Conservation (phyloP, 2,797 vertebrate species). For the Darevskia mixta region DNA sequence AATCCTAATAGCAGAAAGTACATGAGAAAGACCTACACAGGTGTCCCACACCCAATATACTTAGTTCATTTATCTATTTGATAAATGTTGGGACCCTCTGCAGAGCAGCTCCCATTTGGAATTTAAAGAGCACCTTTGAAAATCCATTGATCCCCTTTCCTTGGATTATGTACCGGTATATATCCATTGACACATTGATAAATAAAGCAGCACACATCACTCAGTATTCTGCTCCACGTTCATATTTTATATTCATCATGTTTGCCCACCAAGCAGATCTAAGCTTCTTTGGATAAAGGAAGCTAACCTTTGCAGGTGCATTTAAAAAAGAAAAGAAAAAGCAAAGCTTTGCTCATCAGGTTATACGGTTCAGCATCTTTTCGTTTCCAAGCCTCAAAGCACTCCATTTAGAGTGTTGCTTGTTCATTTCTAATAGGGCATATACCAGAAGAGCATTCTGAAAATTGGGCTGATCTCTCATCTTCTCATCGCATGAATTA, state of each 20-base stretch:
- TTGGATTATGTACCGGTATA: not conserved
- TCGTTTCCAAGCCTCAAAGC: not conserved
- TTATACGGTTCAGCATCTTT: constrained; percentile 15
- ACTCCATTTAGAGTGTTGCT: not conserved
- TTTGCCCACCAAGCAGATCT: constrained; percentile 4
- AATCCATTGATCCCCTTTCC: constrained; percentile 4
- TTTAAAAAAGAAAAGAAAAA: no score
- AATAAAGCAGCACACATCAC: constrained; percentile 10
- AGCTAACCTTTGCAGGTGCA: not conserved
- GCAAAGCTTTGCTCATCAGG: not conserved
- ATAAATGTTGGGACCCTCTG: not conserved
- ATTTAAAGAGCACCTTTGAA: not conserved
- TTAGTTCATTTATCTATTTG: not conserved
- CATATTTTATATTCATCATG: not conserved
- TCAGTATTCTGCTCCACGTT: not conserved
- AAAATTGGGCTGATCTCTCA: constrained; percentile 13
- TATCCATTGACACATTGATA: not conserved
- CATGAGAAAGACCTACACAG: not conserved
- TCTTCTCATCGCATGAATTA: not conserved
- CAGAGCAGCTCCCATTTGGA: not conserved
- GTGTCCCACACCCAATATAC: not conserved
- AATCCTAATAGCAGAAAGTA: no score
- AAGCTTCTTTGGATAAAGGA: not conserved
- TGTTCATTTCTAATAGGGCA: constrained; percentile 6
- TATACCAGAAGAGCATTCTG: not conserved